Conservation (phyloP, 2,888 invertebrate genomes). For the Acronicta psi region DNA sequence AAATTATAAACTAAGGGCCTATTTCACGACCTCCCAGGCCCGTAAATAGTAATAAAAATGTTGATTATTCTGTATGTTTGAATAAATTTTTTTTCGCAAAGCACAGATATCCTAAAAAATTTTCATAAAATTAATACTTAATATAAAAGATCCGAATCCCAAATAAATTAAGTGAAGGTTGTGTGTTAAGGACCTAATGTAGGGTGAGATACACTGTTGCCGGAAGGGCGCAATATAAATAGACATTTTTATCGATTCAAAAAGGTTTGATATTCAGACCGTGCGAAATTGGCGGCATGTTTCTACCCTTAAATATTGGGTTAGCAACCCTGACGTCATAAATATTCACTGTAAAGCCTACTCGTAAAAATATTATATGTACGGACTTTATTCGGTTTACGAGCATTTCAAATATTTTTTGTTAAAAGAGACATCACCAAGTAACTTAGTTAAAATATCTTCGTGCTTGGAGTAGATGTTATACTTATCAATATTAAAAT, state of each 20-base stretch:
- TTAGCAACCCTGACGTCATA: neutral
- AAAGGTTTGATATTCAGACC: slow-evolving; percentile 35
- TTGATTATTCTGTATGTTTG: too few species aligned
- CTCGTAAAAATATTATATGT: neutral
- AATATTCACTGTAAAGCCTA: neutral
- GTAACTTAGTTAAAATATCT: neutral
- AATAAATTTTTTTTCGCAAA: too few species aligned
- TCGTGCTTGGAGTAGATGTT: too few species aligned
- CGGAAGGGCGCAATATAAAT: slow-evolving; percentile 52
- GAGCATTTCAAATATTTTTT: neutral
- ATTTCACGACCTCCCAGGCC: too few species aligned
- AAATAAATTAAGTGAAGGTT: slow-evolving; percentile 16
- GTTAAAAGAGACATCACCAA: neutral
- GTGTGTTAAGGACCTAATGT: slow-evolving; percentile 40
- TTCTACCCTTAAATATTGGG: slow-evolving; percentile 1
- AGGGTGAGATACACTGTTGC: slow-evolving; percentile 40
- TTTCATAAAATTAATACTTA: neutral
- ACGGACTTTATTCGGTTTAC: slow-evolving; percentile 1
- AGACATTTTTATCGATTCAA: slow-evolving; percentile 48
- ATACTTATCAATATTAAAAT: too few species aligned
- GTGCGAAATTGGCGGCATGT: slow-evolving; percentile 34
- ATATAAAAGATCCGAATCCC: neutral
- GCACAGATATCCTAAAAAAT: neutral
- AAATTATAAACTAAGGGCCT: too few species aligned
- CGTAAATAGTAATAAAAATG: too few species aligned